These are phyloP conservation scores for Chrysolina haemoptera DNA, from an alignment of 2,888 invertebrate genomes.

Conservation along the genomic window DNA sequence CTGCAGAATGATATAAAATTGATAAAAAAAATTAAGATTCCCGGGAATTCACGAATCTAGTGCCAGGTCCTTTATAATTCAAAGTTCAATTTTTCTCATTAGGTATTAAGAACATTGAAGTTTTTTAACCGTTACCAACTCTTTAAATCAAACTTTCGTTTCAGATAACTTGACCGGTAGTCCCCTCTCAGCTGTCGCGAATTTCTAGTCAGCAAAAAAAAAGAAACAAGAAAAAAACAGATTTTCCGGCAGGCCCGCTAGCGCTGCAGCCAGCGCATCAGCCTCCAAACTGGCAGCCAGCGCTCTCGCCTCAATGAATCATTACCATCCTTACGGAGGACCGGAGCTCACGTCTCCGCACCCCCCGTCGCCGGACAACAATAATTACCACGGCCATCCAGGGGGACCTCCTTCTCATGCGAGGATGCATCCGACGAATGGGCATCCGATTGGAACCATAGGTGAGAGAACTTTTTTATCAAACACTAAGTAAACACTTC, in stretches of 20 bases:
- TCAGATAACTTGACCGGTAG: slow-evolving; percentile 7
- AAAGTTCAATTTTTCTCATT: too few species aligned
- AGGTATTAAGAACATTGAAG: too few species aligned
- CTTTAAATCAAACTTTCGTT: not conserved
- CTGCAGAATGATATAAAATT: too few species aligned
- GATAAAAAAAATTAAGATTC: too few species aligned
- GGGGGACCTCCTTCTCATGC: slow-evolving; percentile 69
- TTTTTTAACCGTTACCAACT: not conserved
- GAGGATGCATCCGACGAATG: slow-evolving; percentile 69
- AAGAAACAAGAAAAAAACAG: not conserved
- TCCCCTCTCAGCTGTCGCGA: not conserved
- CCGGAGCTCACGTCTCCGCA: slow-evolving; percentile 86
- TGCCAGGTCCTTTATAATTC: too few species aligned
- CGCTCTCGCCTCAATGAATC: slow-evolving; percentile 89
- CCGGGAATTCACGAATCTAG: too few species aligned
- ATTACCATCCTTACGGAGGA: slow-evolving; percentile 84
- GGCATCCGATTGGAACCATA: slow-evolving; percentile 69
- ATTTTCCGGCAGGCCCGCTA: slow-evolving; percentile 10
- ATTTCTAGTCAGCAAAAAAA: not conserved
- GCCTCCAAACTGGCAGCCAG: slow-evolving; percentile 90
- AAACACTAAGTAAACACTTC: not conserved
- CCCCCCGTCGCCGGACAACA: slow-evolving; percentile 83
- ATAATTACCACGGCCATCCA: slow-evolving; percentile 73
- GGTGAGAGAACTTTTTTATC: slow-evolving; percentile 55
- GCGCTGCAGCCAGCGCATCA: slow-evolving; percentile 53